Percentiles rank a stretch among this genome's conserved stretches.
Conservation (phyloP, 2,113 vertebrate genomes). For the Riparia riparia region DNA sequence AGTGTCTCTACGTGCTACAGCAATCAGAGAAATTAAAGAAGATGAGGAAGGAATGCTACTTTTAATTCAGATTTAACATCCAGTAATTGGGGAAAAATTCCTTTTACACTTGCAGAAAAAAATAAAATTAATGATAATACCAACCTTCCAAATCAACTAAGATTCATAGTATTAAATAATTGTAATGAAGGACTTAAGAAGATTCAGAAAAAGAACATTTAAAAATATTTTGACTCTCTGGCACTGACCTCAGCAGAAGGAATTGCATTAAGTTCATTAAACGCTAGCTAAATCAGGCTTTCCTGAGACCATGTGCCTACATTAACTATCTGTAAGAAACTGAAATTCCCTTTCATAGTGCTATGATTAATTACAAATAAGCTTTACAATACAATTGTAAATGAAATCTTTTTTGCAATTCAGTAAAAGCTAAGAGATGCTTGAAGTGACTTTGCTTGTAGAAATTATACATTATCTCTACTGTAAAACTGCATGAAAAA, state of each 20-base stretch:
- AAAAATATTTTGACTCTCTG: background rate
- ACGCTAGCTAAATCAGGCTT: background rate
- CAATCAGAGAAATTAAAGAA: background rate
- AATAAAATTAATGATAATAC: background rate
- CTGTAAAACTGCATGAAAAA: background rate
- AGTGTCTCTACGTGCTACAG: background rate
- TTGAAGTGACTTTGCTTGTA: background rate
- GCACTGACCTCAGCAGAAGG: background rate
- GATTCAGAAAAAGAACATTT: background rate
- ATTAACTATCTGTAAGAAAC: background rate
- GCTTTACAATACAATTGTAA: background rate
- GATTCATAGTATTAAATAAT: background rate
- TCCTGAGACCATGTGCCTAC: background rate
- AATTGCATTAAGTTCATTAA: background rate
- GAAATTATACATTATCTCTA: background rate
- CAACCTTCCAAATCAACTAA: background rate
- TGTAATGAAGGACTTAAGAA: background rate
- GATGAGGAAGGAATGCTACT: background rate
- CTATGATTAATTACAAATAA: conserved; percentile 3
- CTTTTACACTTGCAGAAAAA: background rate
- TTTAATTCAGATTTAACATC: background rate
- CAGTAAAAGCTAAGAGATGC: background rate
- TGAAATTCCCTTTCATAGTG: background rate
- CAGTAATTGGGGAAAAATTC: background rate
- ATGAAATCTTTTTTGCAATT: background rate